Conservation (phyloP, 2,888 invertebrate genomes). For the Cepaea hortensis region DNA sequence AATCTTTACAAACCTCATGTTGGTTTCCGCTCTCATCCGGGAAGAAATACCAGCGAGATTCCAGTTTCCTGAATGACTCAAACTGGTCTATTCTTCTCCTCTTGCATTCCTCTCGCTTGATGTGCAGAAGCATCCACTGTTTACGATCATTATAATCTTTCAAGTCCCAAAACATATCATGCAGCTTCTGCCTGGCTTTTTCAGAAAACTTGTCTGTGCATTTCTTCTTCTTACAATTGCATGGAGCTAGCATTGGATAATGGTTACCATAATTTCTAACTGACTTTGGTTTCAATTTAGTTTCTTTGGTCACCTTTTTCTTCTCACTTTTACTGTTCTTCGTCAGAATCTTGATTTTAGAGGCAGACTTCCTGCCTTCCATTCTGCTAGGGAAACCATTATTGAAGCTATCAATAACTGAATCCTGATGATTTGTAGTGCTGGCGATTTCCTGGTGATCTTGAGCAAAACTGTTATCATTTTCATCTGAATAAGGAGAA, state of each 20-base stretch:
- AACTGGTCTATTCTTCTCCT: conserved; percentile 22
- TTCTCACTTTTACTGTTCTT: conserved; percentile 12
- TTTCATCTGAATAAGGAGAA: conserved; percentile 33
- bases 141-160: conserved; percentile 39
- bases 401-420: neutral
- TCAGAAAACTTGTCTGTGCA: conserved; percentile 39
- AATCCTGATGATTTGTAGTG: neutral
- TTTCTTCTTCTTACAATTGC: conserved; percentile 39
- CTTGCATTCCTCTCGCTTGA: conserved; percentile 31
- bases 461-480: conserved; percentile 1
- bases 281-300: conserved; percentile 17
- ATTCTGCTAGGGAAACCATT: neutral
- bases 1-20: conserved; percentile 43
- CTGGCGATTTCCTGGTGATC: neutral
- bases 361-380: neutral
- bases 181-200: conserved; percentile 14
- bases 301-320: conserved; percentile 13
- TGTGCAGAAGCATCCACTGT: conserved; percentile 42
- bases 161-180: conserved; percentile 38
- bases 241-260: conserved; percentile 40
- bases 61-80: conserved; percentile 35
- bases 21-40: conserved; percentile 19
- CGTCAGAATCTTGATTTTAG: neutral
- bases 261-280: conserved; percentile 28
- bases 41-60: conserved; percentile 40